Evolutionary conservation across 2,113 vertebrate species (phyloP), one percentile per base, ranked within the genome.

Genomic region (Campylorhamphus procurvoides): DNA sequence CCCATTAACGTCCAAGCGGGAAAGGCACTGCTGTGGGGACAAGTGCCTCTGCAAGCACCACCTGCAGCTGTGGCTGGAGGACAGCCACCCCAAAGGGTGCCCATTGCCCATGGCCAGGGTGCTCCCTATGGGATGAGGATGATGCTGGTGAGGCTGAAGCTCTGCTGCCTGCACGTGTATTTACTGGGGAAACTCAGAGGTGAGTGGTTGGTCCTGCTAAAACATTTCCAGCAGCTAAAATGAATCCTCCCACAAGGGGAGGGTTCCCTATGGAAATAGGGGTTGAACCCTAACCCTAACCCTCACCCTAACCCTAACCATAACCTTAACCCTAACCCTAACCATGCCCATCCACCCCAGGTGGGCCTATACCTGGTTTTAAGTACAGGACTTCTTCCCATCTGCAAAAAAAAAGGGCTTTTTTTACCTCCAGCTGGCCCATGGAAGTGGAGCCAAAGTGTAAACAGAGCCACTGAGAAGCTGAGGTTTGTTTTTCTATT

Each of bases 401-500:
- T 60, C 52, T 40, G 3, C 6, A 14, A 3, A n/a, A 18, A 18
- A 39, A 37, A 15, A 12, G 4, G 3, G 1, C 24, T 87, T 47
- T 55, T 55, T 60, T 58, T 40, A 37, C 25, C 50, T 24, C 2
- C 59, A 60, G 23, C 35, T 81, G 39, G 33, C 42, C 64, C 12
- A 47, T 64, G 25, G 44, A 81, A 92, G 33, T n/a, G 33, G 46
- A 85, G 53, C 44, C 73, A 84, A 60, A 87, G 44, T 1, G 9
- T 44, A 20, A 52, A 31, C 3, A 5, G 84, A 94, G 24, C 14
- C 62, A 78, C 42, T 1, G 1, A 84, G 77, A 91, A 89, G 39
- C 39, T 46, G 84, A 93, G 84, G 91, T 95, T 96, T 95, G 89
- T 91, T 97, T 96, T 93, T 69, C 52, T 94, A 62, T 78, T 0